Evolutionary conservation across 37 sponge, comb jelly and placozoan genomes (phyloP).

Genomic region (Diacarnus erythraeanus): DNA sequence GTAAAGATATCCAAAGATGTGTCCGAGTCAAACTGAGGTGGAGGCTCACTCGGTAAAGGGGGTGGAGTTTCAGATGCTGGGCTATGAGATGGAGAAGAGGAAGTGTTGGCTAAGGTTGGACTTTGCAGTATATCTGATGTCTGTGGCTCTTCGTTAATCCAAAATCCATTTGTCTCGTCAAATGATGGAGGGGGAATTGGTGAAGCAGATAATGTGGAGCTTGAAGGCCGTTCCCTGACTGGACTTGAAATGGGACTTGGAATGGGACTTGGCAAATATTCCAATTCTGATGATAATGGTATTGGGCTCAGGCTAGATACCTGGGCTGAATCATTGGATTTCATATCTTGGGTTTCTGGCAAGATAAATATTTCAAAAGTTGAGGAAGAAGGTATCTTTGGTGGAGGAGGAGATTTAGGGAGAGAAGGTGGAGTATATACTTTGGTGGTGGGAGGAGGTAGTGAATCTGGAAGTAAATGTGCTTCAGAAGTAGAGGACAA

Average conservation of each 20-base stretch:
- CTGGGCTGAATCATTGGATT: neutral
- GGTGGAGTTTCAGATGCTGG: conserved; percentile 17
- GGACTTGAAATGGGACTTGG: conserved; percentile 47
- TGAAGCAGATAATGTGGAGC: neutral
- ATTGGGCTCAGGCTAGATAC: neutral
- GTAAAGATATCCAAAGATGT: neutral
- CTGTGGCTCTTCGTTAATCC: neutral
- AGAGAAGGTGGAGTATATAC: conserved; percentile 38
- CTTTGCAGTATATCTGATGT: neutral
- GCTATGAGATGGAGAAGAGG: neutral
- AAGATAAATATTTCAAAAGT: conserved; percentile 5
- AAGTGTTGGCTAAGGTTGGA: neutral
- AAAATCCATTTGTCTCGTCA: neutral
- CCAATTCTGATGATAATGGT: neutral
- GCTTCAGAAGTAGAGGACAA: too few relatives aligned
- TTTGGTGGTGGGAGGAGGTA: conserved; percentile 9
- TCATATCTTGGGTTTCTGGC: neutral
- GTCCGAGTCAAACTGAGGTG: conserved; percentile 30
- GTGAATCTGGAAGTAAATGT: neutral
- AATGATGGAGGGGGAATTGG: conserved; percentile 10
- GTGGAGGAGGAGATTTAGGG: conserved; percentile 10
- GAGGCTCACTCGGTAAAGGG: conserved; percentile 30
- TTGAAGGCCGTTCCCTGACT: neutral
- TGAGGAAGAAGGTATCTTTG: neutral
- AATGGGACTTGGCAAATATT: neutral